These are phyloP conservation scores for Acanthosepion pharaonis DNA, from an alignment of 2,888 invertebrate genomes.

Conservation along the genomic window DNA sequence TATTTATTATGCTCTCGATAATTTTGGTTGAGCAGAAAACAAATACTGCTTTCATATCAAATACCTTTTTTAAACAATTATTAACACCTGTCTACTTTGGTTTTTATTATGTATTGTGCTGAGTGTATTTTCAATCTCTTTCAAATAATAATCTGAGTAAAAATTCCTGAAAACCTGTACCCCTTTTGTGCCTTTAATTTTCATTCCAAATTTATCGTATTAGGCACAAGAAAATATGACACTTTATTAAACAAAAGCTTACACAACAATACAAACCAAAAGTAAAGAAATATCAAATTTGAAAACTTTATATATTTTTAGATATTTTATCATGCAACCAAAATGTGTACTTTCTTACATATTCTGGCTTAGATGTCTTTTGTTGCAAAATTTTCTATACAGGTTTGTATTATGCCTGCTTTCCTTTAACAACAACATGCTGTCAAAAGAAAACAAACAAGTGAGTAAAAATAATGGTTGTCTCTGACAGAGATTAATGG, in stretches of 20 bases:
- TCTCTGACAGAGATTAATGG: background rate
- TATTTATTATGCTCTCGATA: too few relatives aligned
- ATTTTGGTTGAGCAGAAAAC: too few relatives aligned
- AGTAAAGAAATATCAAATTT: background rate
- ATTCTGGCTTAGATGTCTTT: background rate
- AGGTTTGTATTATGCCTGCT: background rate
- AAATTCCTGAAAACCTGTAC: too few relatives aligned
- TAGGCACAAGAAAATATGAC: too few relatives aligned
- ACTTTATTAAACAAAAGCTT: background rate
- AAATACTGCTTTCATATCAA: too few relatives aligned
- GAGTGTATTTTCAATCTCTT: too few relatives aligned
- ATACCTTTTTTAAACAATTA: too few relatives aligned
- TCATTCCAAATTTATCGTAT: too few relatives aligned
- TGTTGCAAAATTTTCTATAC: background rate
- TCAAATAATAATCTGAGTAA: too few relatives aligned
- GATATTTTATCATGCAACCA: background rate
- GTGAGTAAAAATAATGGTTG: background rate
- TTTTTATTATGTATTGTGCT: too few relatives aligned
- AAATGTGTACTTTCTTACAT: background rate
- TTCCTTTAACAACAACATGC: background rate
- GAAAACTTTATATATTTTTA: background rate
- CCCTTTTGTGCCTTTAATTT: too few relatives aligned
- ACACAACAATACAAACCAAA: background rate
- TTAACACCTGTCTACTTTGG: too few relatives aligned
- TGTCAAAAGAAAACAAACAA: constrained; percentile 21